Base-by-base conservation (phyloP, 2,888 invertebrate genomes). In the Globia sparganii region DNA sequence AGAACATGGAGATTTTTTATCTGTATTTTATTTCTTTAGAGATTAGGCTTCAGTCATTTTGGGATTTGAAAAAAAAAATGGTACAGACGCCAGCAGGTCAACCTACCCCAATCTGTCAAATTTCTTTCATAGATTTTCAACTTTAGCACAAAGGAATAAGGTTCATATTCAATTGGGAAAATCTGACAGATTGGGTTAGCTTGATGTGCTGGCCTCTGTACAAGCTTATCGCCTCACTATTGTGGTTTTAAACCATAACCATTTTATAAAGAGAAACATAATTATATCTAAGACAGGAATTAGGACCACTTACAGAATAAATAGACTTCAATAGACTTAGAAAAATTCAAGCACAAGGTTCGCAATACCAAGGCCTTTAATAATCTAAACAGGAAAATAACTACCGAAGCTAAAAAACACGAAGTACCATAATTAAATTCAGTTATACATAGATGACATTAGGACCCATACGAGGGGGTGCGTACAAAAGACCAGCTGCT, bases 401-500 rank as follows among this genome's bases (percentile, higher is more conserved):
- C 66, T 66, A 70, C 53, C 8, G n/a, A 59, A 56, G 58, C 49
- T 56, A 84, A 86, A 81, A 81, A 78, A 70, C 66, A 77, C 71
- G 75, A 69, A 85, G 61, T 76, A 72, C 66, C 68, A 80, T 85
- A 86, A 85, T 89, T 83, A 80, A 82, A 85, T 84, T 86, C 83
- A 87, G 81, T 83, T 83, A 83, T 87, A 87, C 88, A 87, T 87
- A 88, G 88, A 87, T 85, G 88, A 87, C 89, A 88, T 89, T 89
- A 89, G 87, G 81, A 81, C 75, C 69, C 62, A 77, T 65, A 56
- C 83, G 86, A 88, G 80, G 90, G 90, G 90, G 90, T 84, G 84
- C 89, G 86, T 88, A 92, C 90, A 91, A 91, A 91, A 86, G 89
- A 87, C 93, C 87, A 94, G 93, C 94, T 94, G 94, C 91, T 90